phyloP scores from a whole-genome alignment of 2,113 vertebrate genomes.

The Micronycteris hirsuta region DNA sequence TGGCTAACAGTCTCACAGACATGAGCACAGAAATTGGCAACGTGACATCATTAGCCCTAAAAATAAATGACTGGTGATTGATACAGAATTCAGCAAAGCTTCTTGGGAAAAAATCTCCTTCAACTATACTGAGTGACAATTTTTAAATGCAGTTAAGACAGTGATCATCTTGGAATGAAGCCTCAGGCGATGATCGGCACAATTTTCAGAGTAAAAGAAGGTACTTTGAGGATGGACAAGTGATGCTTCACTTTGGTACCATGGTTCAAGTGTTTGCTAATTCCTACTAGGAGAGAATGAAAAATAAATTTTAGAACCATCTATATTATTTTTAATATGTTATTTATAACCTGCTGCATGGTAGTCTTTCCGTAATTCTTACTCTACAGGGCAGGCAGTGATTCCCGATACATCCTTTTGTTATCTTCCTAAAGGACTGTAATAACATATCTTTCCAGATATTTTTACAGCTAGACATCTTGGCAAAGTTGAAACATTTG shows the following conservation, averaged over 20 bases:
- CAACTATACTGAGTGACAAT: not conserved
- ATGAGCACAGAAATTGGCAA: not conserved
- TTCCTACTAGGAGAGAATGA: not conserved
- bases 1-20: not conserved
- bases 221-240: not conserved
- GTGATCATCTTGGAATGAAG: not conserved
- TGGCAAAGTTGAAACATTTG: not conserved
- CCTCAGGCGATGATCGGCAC: not conserved
- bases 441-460: not conserved
- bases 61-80: not conserved
- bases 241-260: not conserved
- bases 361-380: not conserved
- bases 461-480: not conserved
- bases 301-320: not conserved
- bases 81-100: constrained; percentile 2
- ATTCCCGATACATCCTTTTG: not conserved
- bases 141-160: not conserved
- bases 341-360: not conserved
- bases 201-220: not conserved
- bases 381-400: not conserved
- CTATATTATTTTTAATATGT: not conserved
- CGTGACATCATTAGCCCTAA: not conserved
- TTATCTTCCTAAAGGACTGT: not conserved
- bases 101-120: not conserved
- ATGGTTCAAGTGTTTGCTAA: not conserved